phyloP scores from a whole-genome alignment of 2,797 vertebrate species.

The Sebastes oblongus region DNA sequence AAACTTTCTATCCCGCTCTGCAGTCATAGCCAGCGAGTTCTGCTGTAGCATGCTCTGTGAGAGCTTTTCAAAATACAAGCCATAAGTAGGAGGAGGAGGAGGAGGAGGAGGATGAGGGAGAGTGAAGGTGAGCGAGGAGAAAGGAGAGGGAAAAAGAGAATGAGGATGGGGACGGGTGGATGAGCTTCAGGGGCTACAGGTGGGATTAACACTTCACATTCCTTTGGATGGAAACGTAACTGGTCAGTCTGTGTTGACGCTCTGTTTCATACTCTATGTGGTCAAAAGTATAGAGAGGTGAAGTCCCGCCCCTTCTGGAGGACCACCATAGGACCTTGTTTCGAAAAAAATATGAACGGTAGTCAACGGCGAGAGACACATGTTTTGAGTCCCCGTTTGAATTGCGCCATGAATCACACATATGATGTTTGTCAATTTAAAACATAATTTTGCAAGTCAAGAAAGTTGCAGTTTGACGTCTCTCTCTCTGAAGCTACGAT shows the following conservation, averaged over 20 bases:
- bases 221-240: not conserved
- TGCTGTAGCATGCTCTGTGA: not conserved
- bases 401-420: too few species aligned
- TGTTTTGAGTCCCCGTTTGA: too few species aligned
- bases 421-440: too few species aligned
- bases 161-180: not conserved
- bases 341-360: too few species aligned
- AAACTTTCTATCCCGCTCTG: conserved; percentile 16
- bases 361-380: too few species aligned
- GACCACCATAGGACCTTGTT: too few species aligned
- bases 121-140: conserved; percentile 10
- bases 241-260: not conserved
- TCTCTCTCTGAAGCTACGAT: too few species aligned
- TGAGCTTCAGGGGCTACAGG: conserved; percentile 11
- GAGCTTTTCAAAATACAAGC: not conserved
- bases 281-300: not conserved
- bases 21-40: not conserved
- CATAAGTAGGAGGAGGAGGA: not conserved
- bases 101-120: not conserved
- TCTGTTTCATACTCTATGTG: not conserved
- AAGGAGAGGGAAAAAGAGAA: not conserved
- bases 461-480: too few species aligned
- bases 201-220: conserved; percentile 40
- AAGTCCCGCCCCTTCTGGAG: too few species aligned
- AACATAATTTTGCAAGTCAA: too few species aligned